A percentile compares a stretch with the other conserved stretches of the same genome.
Evolutionary conservation across 2,113 vertebrate genomes (phyloP).

Genomic region (Circaetus cinerascens): DNA sequence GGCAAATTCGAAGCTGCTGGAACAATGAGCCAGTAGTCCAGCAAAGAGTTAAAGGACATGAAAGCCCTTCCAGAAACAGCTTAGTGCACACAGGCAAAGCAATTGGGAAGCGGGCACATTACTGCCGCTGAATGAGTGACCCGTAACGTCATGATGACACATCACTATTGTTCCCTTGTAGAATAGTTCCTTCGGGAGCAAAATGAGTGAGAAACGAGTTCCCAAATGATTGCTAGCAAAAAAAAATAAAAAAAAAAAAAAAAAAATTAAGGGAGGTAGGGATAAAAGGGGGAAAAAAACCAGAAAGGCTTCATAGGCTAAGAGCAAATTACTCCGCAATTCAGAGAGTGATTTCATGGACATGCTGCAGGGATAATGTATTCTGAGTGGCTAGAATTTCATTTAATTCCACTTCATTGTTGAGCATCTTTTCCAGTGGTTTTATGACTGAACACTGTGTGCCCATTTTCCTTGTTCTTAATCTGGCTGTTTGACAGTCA

Average conservation of each 20-base stretch:
- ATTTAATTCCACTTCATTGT: constrained; percentile 68
- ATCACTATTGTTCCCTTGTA: constrained; percentile 19
- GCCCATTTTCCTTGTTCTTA: constrained; percentile 5
- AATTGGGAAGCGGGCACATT: not conserved
- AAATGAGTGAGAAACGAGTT: constrained; percentile 37
- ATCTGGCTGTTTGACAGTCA: not conserved
- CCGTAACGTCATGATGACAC: not conserved
- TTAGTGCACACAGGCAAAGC: not conserved
- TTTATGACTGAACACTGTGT: constrained; percentile 5
- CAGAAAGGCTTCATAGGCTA: constrained; percentile 53
- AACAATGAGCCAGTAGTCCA: not conserved
- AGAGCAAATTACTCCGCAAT: constrained; percentile 68
- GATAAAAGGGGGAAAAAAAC: not conserved
- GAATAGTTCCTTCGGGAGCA: constrained; percentile 32
- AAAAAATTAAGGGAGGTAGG: not conserved
- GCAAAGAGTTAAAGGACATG: constrained; percentile 21
- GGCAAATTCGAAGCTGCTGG: not conserved
- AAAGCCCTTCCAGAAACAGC: not conserved
- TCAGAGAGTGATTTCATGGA: constrained; percentile 61
- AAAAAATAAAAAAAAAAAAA: not conserved
- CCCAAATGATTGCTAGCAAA: constrained; percentile 34
- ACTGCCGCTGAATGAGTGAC: constrained; percentile 27
- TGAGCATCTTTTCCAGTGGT: constrained; percentile 58
- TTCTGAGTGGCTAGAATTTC: constrained; percentile 71
- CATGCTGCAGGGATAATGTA: constrained; percentile 69